Conservation (phyloP, 1,140 invertebrate species). For the Calliphora vicina region DNA sequence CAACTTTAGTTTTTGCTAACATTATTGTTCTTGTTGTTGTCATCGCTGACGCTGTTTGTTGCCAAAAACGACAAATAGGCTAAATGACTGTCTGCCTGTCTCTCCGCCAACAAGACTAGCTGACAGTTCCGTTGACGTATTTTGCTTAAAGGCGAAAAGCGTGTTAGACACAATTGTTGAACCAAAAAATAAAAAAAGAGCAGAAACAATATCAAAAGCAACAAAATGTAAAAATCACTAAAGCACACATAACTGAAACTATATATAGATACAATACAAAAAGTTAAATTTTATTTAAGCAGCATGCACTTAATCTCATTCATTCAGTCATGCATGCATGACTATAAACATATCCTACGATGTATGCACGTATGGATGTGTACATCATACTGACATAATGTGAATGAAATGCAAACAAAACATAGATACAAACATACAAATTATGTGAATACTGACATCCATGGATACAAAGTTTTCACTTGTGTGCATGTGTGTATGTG, state of each 20-base stretch:
- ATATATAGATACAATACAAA: too few species aligned
- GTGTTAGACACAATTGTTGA: not conserved
- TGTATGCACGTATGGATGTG: not conserved
- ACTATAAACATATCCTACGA: not conserved
- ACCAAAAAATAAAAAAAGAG: not conserved
- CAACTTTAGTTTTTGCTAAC: not conserved
- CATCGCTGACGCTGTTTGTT: not conserved
- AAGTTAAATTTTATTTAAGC: constrained; percentile 6
- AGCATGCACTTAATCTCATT: not conserved
- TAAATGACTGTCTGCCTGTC: not conserved
- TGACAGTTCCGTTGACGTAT: not conserved
- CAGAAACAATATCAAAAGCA: not conserved
- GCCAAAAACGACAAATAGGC: not conserved
- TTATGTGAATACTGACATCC: too few species aligned
- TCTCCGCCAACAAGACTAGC: not conserved
- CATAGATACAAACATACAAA: not conserved
- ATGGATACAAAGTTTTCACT: too few species aligned
- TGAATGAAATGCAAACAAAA: not conserved
- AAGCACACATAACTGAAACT: not conserved
- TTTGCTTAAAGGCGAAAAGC: not conserved
- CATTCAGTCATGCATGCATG: not conserved
- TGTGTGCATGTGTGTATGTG: not conserved
- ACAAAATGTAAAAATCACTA: not conserved
- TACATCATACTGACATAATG: not conserved
- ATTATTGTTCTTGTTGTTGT: not conserved